Evolutionary conservation across 2,888 invertebrate species (phyloP).

Genomic region (Nymphalis c-album): DNA sequence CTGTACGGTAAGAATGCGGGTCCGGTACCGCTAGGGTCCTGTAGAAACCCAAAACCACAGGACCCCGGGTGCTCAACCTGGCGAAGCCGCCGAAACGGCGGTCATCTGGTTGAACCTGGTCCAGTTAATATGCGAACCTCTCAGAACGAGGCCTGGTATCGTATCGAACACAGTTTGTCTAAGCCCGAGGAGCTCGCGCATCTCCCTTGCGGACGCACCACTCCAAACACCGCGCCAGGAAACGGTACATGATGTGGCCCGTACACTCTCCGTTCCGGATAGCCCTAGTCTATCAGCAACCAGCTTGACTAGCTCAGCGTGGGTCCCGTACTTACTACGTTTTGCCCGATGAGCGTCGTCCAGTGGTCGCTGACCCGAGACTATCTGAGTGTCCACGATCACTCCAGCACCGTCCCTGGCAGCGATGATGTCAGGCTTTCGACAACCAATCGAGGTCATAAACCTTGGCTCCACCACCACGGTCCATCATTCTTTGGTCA

Average conservation of each 20-base stretch:
- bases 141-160: slow-evolving; percentile 21
- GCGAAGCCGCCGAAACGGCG: neutral
- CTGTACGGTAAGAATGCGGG: neutral
- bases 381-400: slow-evolving; percentile 53
- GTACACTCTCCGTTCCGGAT: slow-evolving; percentile 26
- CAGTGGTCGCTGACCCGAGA: slow-evolving; percentile 45
- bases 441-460: slow-evolving; percentile 41
- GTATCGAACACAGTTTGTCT: neutral
- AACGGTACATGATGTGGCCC: slow-evolving; percentile 36
- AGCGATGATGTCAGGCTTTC: slow-evolving; percentile 53
- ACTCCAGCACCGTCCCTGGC: slow-evolving; percentile 38
- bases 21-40: neutral
- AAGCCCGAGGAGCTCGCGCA: slow-evolving; percentile 27
- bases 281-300: slow-evolving; percentile 41
- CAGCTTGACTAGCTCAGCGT: slow-evolving; percentile 37
- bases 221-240: slow-evolving; percentile 43
- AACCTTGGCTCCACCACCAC: slow-evolving; percentile 44
- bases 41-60: too few relatives aligned
- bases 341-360: slow-evolving; percentile 44
- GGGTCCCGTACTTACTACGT: slow-evolving; percentile 40
- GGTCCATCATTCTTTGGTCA: slow-evolving; percentile 43
- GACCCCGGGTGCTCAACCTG: too few relatives aligned
- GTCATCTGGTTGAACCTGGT: slow-evolving; percentile 34
- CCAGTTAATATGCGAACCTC: slow-evolving; percentile 38
- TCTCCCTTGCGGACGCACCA: slow-evolving; percentile 31